Evolutionary conservation across 2,797 vertebrate genomes (phyloP).

Genomic region (Cygnus olor): DNA sequence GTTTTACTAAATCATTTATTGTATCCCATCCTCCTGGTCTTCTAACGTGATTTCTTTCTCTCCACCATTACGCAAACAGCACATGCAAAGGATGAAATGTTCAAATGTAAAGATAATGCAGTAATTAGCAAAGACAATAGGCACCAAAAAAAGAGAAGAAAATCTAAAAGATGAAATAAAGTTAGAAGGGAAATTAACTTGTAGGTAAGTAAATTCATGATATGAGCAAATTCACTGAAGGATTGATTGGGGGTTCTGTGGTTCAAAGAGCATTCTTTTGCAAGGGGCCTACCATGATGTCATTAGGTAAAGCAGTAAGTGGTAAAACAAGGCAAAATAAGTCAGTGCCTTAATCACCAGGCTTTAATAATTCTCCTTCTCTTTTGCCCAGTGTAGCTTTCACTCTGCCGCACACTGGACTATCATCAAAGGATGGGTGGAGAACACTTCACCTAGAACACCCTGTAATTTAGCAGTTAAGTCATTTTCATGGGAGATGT

Average conservation of each 20-base stretch:
- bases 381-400: not conserved
- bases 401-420: not conserved
- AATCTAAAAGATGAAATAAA: not conserved
- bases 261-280: not conserved
- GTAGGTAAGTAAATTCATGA: not conserved
- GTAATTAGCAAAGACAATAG: not conserved
- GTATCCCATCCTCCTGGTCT: not conserved
- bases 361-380: slow-evolving; percentile 1
- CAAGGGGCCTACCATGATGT: not conserved
- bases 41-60: not conserved
- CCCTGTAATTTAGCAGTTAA: slow-evolving; percentile 27
- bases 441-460: not conserved
- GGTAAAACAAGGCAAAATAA: not conserved
- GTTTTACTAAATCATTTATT: not conserved
- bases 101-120: not conserved
- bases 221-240: not conserved
- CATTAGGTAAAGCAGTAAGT: not conserved
- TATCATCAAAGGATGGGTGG: slow-evolving; percentile 57
- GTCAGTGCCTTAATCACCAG: not conserved
- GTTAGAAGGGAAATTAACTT: not conserved
- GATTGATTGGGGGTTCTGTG: not conserved
- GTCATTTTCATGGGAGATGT: slow-evolving; percentile 4
- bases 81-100: not conserved
- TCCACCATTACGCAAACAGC: not conserved
- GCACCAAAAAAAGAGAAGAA: not conserved